Evolutionary conservation across 2,888 invertebrate genomes (phyloP).

Genomic region (Lithophane socia): DNA sequence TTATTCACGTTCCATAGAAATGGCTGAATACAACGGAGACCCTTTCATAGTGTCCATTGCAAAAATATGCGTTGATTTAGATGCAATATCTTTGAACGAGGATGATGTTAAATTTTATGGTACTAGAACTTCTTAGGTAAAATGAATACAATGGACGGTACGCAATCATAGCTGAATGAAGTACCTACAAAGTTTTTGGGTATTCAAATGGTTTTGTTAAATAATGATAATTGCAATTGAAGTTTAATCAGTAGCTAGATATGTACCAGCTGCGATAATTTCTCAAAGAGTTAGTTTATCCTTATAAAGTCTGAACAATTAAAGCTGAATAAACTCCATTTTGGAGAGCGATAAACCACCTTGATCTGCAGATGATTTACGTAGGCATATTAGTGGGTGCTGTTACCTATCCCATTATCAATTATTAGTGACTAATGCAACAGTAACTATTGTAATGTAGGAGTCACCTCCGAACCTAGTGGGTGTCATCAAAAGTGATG

Average conservation of each 20-base stretch:
- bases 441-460: conserved; percentile 42
- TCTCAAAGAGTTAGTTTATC: neutral
- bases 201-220: too few relatives aligned
- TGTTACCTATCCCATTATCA: conserved; percentile 34
- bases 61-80: conserved; percentile 67
- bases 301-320: neutral
- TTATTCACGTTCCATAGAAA: conserved; percentile 64
- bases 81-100: conserved; percentile 55
- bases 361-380: conserved; percentile 29
- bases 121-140: conserved; percentile 13
- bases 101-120: conserved; percentile 46
- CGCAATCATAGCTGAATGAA: neutral
- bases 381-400: conserved; percentile 47
- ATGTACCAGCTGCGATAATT: neutral
- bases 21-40: conserved; percentile 51
- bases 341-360: conserved; percentile 24
- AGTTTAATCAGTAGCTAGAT: neutral
- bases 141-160: conserved; percentile 18
- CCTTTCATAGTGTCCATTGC: conserved; percentile 63
- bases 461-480: conserved; percentile 47
- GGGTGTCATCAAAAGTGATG: conserved; percentile 41
- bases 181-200: neutral
- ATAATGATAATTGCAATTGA: neutral
- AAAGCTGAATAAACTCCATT: conserved; percentile 9
- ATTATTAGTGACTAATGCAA: conserved; percentile 52